A percentile compares a stretch with the other conserved stretches of the same genome.
Conservation (phyloP, 30 jellyfish, hydroid and myxozoan species). For the Nemopilema nomurai region DNA sequence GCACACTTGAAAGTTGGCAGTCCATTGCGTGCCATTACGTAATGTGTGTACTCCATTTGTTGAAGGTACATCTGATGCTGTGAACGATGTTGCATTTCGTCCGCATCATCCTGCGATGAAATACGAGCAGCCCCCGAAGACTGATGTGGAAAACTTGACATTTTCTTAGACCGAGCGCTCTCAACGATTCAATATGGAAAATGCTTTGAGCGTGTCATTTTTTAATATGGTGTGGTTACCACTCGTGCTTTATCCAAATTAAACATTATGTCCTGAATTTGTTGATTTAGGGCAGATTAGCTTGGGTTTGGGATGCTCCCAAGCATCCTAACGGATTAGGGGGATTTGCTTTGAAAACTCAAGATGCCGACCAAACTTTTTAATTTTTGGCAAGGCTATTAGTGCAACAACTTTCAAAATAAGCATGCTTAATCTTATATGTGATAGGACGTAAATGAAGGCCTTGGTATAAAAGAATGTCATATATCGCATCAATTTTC, state of each 20-base stretch:
- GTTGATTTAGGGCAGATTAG: not conserved
- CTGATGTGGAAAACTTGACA: not conserved
- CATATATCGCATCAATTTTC: too few species aligned
- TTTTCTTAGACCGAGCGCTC: not conserved
- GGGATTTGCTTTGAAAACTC: constrained; percentile 1
- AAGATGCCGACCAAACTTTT: constrained; percentile 7
- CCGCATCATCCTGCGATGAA: too few species aligned
- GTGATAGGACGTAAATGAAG: too few species aligned
- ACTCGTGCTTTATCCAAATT: not conserved
- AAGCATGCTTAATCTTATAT: not conserved
- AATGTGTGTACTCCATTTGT: not conserved
- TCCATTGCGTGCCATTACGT: not conserved
- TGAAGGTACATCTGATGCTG: not conserved
- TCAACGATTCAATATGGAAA: not conserved
- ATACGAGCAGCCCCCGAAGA: not conserved
- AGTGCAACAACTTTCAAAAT: not conserved
- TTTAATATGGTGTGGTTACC: not conserved
- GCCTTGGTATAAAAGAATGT: too few species aligned
- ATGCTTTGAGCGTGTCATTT: not conserved
- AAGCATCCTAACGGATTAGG: constrained; percentile 17
- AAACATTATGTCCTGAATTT: not conserved
- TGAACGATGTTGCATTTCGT: not conserved
- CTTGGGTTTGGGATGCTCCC: not conserved
- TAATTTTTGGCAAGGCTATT: constrained; percentile 1
- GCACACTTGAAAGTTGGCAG: not conserved